A percentile compares a stretch with the other conserved stretches of the same genome.
These are phyloP conservation scores for Meloidogyne chitwoodi DNA, from an alignment of 1,140 invertebrate genomes.

Conservation along the genomic window DNA sequence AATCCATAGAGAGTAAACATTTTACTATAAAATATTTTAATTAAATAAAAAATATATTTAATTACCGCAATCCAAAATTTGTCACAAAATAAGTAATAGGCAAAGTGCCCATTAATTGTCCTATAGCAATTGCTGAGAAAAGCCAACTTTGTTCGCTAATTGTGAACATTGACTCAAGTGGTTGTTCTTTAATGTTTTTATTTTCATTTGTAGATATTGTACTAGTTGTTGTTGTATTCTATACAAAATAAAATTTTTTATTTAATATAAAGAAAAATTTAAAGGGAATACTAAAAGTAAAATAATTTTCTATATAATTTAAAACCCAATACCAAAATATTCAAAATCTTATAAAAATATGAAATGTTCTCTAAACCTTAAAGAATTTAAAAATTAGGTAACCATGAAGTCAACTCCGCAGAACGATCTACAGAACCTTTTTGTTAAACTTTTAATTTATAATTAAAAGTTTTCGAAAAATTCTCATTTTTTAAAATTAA, in stretches of 20 bases:
- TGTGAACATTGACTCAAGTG: background rate
- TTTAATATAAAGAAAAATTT: background rate
- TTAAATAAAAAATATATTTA: background rate
- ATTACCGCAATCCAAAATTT: constrained; percentile 3
- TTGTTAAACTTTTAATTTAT: background rate
- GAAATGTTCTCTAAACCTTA: too few species aligned
- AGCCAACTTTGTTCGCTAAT: constrained; percentile 4
- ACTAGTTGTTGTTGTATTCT: background rate
- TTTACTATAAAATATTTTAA: background rate
- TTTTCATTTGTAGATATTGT: background rate
- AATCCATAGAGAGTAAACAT: constrained; percentile 47
- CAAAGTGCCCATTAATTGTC: background rate
- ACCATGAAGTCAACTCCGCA: background rate
- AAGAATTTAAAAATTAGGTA: background rate
- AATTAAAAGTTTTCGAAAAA: background rate
- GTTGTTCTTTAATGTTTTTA: background rate
- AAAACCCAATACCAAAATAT: too few species aligned
- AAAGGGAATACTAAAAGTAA: background rate
- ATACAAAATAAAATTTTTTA: background rate
- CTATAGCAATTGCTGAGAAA: constrained; percentile 11
- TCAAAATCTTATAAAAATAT: too few species aligned
- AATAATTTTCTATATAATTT: too few species aligned
- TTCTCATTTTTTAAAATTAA: background rate
- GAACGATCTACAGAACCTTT: background rate
- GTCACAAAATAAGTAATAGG: background rate